Evolutionary conservation across 1,140 invertebrate species (phyloP).

Genomic region (Spodoptera frugiperda): DNA sequence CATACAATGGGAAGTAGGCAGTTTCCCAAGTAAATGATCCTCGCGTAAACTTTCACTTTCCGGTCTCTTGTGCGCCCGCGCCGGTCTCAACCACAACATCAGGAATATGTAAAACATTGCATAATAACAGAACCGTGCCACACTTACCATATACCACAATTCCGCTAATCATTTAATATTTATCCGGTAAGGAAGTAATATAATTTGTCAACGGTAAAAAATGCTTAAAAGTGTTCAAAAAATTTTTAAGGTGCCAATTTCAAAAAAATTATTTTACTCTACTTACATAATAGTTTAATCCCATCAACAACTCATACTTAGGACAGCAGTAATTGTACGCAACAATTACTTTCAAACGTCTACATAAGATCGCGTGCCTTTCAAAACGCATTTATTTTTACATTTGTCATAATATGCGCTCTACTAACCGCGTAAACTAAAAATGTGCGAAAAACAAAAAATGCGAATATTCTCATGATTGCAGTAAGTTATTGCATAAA

Average conservation of each 20-base stretch:
- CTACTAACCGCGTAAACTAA: constrained; percentile 1
- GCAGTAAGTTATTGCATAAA: constrained; percentile 73
- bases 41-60: constrained; percentile 51
- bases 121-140: constrained; percentile 25
- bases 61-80: constrained; percentile 16
- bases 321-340: background rate
- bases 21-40: constrained; percentile 36
- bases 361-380: constrained; percentile 8
- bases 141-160: background rate
- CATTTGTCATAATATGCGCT: background rate
- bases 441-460: constrained; percentile 20
- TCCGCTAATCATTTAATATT: background rate
- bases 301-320: too few relatives aligned
- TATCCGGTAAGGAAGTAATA: too few relatives aligned
- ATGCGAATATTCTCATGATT: constrained; percentile 29
- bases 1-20: constrained; percentile 21
- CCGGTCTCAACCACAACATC: constrained; percentile 28
- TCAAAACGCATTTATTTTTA: constrained; percentile 27
- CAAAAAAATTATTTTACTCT: too few relatives aligned
- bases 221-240: too few relatives aligned
- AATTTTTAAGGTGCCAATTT: too few relatives aligned
- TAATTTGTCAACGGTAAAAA: too few relatives aligned
- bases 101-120: constrained; percentile 45
- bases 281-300: too few relatives aligned
- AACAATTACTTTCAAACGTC: constrained; percentile 13